Evolutionary conservation across 2,113 vertebrate genomes (phyloP).

Genomic region (Rhea americana): DNA sequence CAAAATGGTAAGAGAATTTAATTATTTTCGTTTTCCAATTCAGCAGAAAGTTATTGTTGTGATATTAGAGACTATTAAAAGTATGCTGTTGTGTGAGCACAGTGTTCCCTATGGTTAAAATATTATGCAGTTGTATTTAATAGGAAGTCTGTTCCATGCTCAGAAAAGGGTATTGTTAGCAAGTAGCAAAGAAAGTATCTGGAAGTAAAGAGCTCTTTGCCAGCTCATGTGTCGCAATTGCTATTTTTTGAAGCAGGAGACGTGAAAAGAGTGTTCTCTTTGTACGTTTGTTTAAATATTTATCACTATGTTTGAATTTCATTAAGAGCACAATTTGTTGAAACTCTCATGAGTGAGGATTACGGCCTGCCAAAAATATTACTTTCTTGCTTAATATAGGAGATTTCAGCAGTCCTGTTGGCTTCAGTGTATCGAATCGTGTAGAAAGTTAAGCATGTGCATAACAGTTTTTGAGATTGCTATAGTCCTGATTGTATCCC

Average conservation of each 20-base stretch:
- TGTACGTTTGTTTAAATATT: slow-evolving; percentile 27
- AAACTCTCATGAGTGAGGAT: neutral
- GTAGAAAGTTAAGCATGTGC: neutral
- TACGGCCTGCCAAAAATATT: neutral
- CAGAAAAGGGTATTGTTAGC: neutral
- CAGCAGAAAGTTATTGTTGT: neutral
- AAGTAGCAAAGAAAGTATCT: neutral
- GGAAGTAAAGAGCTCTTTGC: neutral
- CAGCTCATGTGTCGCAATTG: slow-evolving; percentile 2
- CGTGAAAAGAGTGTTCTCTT: neutral
- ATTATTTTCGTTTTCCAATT: neutral
- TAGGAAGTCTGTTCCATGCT: neutral
- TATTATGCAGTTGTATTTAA: neutral
- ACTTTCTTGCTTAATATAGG: neutral
- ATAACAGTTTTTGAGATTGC: neutral
- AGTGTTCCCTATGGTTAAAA: neutral
- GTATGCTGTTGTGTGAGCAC: neutral
- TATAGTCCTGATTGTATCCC: neutral
- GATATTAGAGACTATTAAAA: neutral
- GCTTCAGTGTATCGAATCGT: neutral
- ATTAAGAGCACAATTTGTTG: neutral
- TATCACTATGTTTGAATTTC: neutral
- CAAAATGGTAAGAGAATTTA: slow-evolving; percentile 80
- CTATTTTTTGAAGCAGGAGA: neutral
- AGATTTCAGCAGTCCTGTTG: neutral